phyloP scores from a whole-genome alignment of 2,888 invertebrate genomes.

The Kuschelorhynchus macadamiae region DNA sequence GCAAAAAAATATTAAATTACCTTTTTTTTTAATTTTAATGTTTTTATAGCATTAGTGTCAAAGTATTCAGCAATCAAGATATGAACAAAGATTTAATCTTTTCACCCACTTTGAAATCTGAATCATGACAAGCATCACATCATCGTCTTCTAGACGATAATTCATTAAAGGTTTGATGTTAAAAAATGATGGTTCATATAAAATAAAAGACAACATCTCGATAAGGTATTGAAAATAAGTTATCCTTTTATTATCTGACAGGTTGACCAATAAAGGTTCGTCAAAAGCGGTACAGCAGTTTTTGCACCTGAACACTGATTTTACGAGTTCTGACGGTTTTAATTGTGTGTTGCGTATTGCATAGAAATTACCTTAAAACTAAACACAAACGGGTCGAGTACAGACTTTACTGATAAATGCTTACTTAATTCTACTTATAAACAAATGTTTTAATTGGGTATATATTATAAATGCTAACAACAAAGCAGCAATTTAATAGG shows the following conservation, averaged over 20 bases:
- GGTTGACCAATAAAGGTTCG: neutral
- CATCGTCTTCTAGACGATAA: neutral
- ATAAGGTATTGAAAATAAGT: constrained; percentile 1
- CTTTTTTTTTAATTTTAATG: neutral
- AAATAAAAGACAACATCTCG: neutral
- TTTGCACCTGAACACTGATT: neutral
- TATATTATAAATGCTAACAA: too few relatives aligned
- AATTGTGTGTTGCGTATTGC: neutral
- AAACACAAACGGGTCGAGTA: neutral
- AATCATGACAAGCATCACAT: neutral
- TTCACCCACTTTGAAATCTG: neutral
- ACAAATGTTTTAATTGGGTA: too few relatives aligned
- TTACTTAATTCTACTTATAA: too few relatives aligned
- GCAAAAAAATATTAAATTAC: neutral
- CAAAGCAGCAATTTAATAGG: too few relatives aligned
- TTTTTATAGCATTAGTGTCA: neutral
- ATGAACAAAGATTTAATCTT: neutral
- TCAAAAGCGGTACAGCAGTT: neutral
- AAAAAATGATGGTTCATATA: neutral
- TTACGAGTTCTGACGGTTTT: neutral
- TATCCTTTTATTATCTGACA: constrained; percentile 1
- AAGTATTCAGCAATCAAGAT: neutral
- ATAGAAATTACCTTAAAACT: neutral
- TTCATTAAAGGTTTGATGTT: neutral
- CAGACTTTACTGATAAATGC: too few relatives aligned